A percentile compares a stretch with the other conserved stretches of the same genome.
These are phyloP conservation scores for Lophius americanus DNA, from an alignment of 2,797 vertebrate species.

Conservation along the genomic window DNA sequence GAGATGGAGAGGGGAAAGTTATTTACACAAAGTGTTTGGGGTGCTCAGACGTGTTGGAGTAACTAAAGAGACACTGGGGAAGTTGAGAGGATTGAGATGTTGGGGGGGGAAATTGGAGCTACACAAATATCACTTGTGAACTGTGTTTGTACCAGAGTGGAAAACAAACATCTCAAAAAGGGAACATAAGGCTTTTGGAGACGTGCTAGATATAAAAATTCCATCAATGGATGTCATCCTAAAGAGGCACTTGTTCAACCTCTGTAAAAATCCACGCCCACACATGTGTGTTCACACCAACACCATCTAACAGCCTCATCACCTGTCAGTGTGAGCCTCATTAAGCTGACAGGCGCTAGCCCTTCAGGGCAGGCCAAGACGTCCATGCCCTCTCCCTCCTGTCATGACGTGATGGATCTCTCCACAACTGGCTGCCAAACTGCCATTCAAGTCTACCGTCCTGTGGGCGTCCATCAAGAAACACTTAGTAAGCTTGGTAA, in stretches of 20 bases:
- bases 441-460: slow-evolving; percentile 75
- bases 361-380: slow-evolving; percentile 73
- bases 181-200: slow-evolving; percentile 5
- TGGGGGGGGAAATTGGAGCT: neutral
- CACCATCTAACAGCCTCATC: slow-evolving; percentile 64
- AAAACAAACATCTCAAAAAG: slow-evolving; percentile 32
- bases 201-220: slow-evolving; percentile 20
- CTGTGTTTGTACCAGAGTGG: neutral
- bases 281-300: slow-evolving; percentile 30
- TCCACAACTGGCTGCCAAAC: slow-evolving; percentile 71
- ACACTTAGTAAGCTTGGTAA: slow-evolving; percentile 69
- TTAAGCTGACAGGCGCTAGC: slow-evolving; percentile 77
- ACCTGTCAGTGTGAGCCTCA: slow-evolving; percentile 78
- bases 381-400: slow-evolving; percentile 72
- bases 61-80: slow-evolving; percentile 29
- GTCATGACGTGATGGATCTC: slow-evolving; percentile 79
- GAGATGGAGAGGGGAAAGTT: slow-evolving; percentile 49
- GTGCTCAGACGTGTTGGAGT: slow-evolving; percentile 25
- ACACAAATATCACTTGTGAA: slow-evolving; percentile 28
- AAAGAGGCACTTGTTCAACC: slow-evolving; percentile 62
- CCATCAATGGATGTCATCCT: slow-evolving; percentile 43
- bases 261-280: slow-evolving; percentile 42
- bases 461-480: slow-evolving; percentile 71
- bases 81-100: slow-evolving; percentile 27
- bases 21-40: slow-evolving; percentile 45